Conservation (phyloP, 2,113 vertebrate species). For the Litocranius walleri region DNA sequence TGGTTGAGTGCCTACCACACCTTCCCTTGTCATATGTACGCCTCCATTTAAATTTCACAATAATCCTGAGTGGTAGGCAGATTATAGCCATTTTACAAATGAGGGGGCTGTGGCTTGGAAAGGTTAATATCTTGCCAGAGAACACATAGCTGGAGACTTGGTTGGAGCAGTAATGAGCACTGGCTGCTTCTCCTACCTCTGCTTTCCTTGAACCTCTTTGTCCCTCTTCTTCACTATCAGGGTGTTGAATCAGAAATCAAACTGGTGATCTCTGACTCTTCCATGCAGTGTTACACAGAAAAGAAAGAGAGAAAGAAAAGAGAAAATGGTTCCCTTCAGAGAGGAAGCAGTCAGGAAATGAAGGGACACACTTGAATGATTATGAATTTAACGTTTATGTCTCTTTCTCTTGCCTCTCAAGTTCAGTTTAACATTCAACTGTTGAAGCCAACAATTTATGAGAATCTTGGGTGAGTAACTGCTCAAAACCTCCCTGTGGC, state of each 20-base stretch:
- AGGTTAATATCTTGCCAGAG: neutral
- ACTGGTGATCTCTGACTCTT: neutral
- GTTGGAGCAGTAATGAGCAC: rapidly evolving
- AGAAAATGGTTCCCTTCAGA: neutral
- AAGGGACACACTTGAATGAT: constrained; percentile 45
- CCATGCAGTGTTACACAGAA: neutral
- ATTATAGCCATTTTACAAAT: neutral
- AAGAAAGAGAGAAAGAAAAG: neutral
- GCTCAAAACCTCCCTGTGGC: constrained; percentile 36
- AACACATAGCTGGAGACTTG: rapidly evolving
- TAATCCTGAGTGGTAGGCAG: neutral
- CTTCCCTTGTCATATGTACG: neutral
- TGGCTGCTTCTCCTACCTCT: neutral
- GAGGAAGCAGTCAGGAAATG: constrained; percentile 5
- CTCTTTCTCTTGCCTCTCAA: constrained; percentile 34
- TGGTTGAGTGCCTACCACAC: neutral
- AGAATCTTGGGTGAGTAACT: constrained; percentile 18
- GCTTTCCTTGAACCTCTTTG: neutral
- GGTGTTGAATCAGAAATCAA: neutral
- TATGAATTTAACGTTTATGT: constrained; percentile 46
- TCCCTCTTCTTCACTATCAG: neutral
- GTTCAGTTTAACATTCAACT: neutral
- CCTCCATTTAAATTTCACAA: neutral
- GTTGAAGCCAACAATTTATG: constrained; percentile 34
- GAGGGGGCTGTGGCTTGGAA: neutral